Evolutionary conservation across 2,113 vertebrate species (phyloP).

Genomic region (Tragelaphus scriptus): DNA sequence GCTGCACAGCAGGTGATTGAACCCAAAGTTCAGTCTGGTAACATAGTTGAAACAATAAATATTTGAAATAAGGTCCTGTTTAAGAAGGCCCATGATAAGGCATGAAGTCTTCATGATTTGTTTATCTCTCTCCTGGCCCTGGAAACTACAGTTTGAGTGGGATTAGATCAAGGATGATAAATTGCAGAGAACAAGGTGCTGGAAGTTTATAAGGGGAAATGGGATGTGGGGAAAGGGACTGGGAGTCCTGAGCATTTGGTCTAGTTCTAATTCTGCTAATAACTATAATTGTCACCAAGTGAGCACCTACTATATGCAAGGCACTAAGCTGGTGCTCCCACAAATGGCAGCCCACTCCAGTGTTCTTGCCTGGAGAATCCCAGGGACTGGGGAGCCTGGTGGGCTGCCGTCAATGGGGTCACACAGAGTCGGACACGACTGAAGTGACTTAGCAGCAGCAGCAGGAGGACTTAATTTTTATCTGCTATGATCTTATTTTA

Average conservation of each 20-base stretch:
- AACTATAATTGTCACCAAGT: constrained; percentile 20
- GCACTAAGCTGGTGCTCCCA: neutral
- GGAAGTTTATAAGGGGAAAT: neutral
- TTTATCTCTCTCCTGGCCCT: neutral
- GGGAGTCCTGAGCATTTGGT: neutral
- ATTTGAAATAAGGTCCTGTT: neutral
- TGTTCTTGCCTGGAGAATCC: too few species aligned
- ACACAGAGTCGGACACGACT: too few species aligned
- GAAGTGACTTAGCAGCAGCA: too few species aligned
- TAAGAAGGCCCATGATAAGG: neutral
- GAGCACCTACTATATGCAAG: neutral
- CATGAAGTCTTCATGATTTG: neutral
- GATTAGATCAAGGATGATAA: neutral
- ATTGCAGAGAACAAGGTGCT: neutral
- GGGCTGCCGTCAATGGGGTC: too few species aligned
- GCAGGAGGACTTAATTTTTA: constrained; percentile 9
- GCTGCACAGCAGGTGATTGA: neutral
- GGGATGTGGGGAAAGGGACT: neutral
- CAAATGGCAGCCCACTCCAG: neutral
- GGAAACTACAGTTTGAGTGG: neutral
- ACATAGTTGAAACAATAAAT: neutral
- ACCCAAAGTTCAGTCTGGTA: neutral
- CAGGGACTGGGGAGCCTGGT: too few species aligned
- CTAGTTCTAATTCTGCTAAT: neutral
- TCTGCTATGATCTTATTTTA: constrained; percentile 8